phyloP scores from a whole-genome alignment of 2,113 vertebrate species.

The Cricetomys ansorgei region DNA sequence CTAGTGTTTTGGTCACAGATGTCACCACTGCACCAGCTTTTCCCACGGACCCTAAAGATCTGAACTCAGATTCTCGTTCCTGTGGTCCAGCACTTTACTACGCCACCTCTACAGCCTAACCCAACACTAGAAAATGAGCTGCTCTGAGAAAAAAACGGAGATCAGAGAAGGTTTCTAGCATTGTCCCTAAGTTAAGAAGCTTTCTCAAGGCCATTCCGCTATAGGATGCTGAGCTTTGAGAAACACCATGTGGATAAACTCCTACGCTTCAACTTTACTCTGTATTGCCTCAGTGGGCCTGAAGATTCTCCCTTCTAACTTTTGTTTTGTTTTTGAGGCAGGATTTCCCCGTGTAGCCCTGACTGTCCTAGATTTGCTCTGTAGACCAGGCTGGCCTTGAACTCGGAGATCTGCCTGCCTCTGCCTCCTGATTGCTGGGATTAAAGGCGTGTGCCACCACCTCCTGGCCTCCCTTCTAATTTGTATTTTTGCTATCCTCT shows the following conservation, averaged over 20 bases:
- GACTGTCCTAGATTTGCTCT: too few species aligned
- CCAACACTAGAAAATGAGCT: neutral
- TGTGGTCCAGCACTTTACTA: neutral
- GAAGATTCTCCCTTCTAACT: neutral
- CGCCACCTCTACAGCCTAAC: neutral
- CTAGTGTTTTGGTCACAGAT: neutral
- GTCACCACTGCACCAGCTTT: neutral
- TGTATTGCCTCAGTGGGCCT: neutral
- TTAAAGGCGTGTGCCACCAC: too few species aligned
- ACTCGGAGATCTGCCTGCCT: too few species aligned
- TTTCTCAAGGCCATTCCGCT: neutral
- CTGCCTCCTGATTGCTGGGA: too few species aligned
- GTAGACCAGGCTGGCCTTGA: too few species aligned
- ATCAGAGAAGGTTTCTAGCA: neutral
- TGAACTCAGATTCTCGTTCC: neutral
- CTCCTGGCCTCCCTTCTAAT: neutral
- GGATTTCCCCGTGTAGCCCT: too few species aligned
- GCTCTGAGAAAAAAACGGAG: neutral
- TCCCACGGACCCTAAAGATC: too few species aligned
- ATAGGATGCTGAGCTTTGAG: neutral
- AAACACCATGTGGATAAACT: neutral
- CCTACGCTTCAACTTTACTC: neutral
- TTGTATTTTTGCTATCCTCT: neutral
- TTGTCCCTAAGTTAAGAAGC: neutral
- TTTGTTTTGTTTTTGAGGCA: too few species aligned